Evolutionary conservation across 2,888 invertebrate species (phyloP), one percentile per base, ranked within the genome.

Genomic region (Loripinus fragilis): DNA sequence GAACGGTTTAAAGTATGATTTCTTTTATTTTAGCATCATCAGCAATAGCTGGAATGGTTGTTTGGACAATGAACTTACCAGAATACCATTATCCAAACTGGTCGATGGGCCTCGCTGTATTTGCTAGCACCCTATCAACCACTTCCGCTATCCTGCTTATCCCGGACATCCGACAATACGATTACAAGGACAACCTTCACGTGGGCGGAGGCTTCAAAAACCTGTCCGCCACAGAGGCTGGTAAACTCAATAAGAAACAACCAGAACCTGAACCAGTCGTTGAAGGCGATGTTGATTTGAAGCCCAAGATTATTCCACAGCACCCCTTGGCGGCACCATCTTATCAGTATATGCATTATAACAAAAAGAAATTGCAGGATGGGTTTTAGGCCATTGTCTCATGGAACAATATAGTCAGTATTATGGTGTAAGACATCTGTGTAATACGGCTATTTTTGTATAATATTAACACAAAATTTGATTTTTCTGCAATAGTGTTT

Each of bases 41-140:
- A 10, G 66, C 71, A 7, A 42, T 81, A 15, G 50, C 64, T 8
- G 81, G 84, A 17, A 81, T 77, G 79, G 70, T 35, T 7, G 71
- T 81, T 0, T 84, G 81, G 81, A 35, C 81, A 41, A 12, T 20
- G 0, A 64, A 72, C 30, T 41, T 79, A 7, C 81, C 81, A 3
- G 60, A 33, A 0, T 45, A 71, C 64, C 79, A 84, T 50, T 84
- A 79, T 42, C 72, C 77, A 30, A 76, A 72, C 69, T 84, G 81
- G 77, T 84, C 84, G 0, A 42, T 84, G 74, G 84, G 84, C n/a
- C 77, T 84, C 55, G 79, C 81, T 1, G 81, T 84, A 25, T 78
- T 84, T 38, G 72, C 81, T 25, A 35, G 55, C 17, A 78, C 77
- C 8, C 73, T 84, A 20, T 41, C 60, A 41, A 67, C 79, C 42